Base-by-base conservation (phyloP, 2,797 vertebrate species). In the Phalloptychus januarius region DNA sequence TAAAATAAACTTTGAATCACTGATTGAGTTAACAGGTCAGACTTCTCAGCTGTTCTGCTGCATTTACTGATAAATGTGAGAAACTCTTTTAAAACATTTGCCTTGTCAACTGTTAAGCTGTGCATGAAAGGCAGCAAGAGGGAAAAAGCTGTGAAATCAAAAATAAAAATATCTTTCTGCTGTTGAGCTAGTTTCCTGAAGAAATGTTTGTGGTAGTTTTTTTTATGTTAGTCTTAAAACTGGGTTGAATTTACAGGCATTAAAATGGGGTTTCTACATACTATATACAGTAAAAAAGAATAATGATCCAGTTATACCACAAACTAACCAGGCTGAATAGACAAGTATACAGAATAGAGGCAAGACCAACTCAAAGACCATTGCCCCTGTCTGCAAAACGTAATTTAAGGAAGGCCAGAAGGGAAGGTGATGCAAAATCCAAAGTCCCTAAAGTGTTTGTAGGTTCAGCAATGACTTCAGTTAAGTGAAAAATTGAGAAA, bases 151-250 rank as follows among this genome's bases (percentile, higher is more conserved):
- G 52, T 81, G 76, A 86, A 84, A 85, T 75, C 36, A 78, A 85
- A 85, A 86, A 82, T 67, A 77, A 85, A 85, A 86, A 83, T 71
- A 82, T 87, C 88, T 89, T 73, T 18, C 76, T 70, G 72, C 82
- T 82, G 86, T 86, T 40, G 63, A 85, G 76, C 88, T 72, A 86
- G 83, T 90, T 86, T 45, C 84, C 88, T 86, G 28, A 78, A 76
- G 83, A 88, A 86, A 88, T 85, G 61, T 38, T 18, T 69, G 38
- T 25, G 20, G 12, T 63, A 10, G 50, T 25, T 50, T 50, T 48
- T 48, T 48, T 50, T 50, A 44, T 8, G 23, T 6, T 5, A 7
- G 65, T 42, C 38, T 42, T 69, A 6, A 44, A n/a, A 20, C 11
- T 42, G 38, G 11, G 5, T 44, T 69, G 23, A 36, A 42, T 12